phyloP scores from a whole-genome alignment of 1,140 invertebrate species.

The Drosophila repleta region DNA sequence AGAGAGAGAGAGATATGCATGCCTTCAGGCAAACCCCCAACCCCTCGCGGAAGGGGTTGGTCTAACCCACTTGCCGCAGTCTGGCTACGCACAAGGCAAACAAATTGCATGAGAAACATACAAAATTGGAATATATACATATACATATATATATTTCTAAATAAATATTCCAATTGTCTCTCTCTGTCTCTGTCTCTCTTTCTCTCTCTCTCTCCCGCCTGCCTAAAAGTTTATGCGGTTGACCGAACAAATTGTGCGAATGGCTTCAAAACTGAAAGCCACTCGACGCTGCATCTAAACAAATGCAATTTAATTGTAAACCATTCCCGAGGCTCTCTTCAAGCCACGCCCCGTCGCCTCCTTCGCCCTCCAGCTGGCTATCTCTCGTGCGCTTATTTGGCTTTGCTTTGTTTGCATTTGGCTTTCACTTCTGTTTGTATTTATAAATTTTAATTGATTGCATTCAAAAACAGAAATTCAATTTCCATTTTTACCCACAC shows the following conservation, averaged over 20 bases:
- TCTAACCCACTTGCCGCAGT: no score
- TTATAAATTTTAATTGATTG: slow-evolving; percentile 67
- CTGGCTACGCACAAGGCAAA: no score
- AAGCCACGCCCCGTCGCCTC: no score
- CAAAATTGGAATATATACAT: no score
- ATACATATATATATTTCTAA: no score
- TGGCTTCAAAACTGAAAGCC: slow-evolving; percentile 22
- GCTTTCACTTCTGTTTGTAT: slow-evolving; percentile 31
- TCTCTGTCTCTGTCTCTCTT: neutral
- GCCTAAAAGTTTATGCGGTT: slow-evolving; percentile 33
- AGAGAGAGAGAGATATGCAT: no score
- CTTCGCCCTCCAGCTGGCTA: neutral
- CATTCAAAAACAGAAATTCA: slow-evolving; percentile 49
- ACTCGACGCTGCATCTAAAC: slow-evolving; percentile 26
- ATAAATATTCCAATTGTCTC: neutral
- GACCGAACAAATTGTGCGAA: slow-evolving; percentile 22
- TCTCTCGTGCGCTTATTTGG: slow-evolving; percentile 14
- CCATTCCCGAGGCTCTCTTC: neutral
- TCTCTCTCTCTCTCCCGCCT: neutral
- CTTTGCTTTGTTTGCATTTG: slow-evolving; percentile 23
- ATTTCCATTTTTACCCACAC: slow-evolving; percentile 15
- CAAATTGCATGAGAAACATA: no score
- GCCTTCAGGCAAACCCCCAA: no score
- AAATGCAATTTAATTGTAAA: slow-evolving; percentile 71
- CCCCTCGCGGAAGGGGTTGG: no score